Evolutionary conservation across 2,888 invertebrate species (phyloP).

Genomic region (Hofmannophila pseudospretella): DNA sequence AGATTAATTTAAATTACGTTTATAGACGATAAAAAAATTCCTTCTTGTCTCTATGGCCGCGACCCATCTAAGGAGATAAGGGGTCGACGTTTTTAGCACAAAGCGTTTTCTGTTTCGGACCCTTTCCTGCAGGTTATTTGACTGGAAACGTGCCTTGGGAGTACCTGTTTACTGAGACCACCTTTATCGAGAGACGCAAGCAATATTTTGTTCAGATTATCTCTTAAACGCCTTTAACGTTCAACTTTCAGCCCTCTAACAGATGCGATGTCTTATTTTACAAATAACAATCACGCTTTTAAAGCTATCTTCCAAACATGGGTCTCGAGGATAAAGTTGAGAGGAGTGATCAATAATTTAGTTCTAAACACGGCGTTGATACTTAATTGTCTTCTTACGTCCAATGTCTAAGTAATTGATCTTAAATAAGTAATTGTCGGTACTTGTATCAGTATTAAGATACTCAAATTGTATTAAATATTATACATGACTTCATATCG

Average conservation of each 20-base stretch:
- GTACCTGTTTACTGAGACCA: constrained; percentile 61
- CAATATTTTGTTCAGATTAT: constrained; percentile 69
- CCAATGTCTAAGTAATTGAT: neutral
- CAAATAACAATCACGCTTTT: constrained; percentile 61
- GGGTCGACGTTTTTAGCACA: constrained; percentile 76
- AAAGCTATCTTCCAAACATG: constrained; percentile 32
- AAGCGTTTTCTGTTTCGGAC: constrained; percentile 72
- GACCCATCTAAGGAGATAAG: constrained; percentile 69
- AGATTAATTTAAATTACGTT: too few relatives aligned
- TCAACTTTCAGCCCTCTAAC: constrained; percentile 45
- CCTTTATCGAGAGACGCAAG: constrained; percentile 54
- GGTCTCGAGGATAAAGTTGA: constrained; percentile 29
- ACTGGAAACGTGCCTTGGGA: constrained; percentile 63
- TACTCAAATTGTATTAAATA: too few relatives aligned
- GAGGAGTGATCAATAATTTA: constrained; percentile 14
- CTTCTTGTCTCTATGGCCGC: constrained; percentile 57
- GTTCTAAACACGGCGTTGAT: neutral
- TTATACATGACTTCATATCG: too few relatives aligned
- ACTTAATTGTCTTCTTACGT: neutral
- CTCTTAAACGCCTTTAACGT: constrained; percentile 58
- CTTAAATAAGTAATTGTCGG: too few relatives aligned
- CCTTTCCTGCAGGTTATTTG: constrained; percentile 68
- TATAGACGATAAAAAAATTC: constrained; percentile 23
- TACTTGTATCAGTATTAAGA: too few relatives aligned
- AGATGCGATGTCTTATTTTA: constrained; percentile 63